Evolutionary conservation across 2,797 vertebrate species (phyloP).

Genomic region (Echiichthys vipera): DNA sequence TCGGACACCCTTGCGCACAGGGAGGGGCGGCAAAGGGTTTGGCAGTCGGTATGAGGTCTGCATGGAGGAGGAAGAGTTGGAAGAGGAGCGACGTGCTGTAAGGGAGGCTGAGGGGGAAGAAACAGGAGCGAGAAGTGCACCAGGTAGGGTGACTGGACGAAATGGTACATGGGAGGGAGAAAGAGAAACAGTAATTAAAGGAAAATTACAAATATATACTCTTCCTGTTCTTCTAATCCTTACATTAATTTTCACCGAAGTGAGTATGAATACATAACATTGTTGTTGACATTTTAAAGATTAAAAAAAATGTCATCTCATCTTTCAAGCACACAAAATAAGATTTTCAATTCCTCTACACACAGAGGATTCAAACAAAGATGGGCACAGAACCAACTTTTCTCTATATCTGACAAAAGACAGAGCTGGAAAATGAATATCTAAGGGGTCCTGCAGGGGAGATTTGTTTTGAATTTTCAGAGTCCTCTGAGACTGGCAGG

Average conservation of each 20-base stretch:
- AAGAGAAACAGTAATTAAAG: not conserved
- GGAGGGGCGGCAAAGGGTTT: conserved; percentile 85
- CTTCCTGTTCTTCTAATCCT: not conserved
- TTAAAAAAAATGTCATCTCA: not conserved
- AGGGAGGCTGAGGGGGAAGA: conserved; percentile 84
- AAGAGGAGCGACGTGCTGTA: conserved; percentile 81
- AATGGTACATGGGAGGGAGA: not conserved
- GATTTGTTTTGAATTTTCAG: conserved; percentile 48
- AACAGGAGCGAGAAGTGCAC: conserved; percentile 84
- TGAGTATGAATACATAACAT: not conserved
- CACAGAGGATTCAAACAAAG: conserved; percentile 14
- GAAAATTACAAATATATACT: not conserved
- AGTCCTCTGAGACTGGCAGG: conserved; percentile 47
- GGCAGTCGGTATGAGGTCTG: conserved; percentile 90
- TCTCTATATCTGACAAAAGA: conserved; percentile 17
- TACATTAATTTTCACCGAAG: not conserved
- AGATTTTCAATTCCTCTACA: not conserved
- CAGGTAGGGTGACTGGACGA: conserved; percentile 87
- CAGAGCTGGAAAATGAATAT: not conserved
- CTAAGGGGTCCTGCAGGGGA: conserved; percentile 23
- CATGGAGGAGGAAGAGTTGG: conserved; percentile 82
- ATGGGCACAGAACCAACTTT: conserved; percentile 11
- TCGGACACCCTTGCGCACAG: conserved; percentile 89
- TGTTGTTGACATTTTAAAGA: not conserved
- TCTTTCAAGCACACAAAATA: not conserved